Percentiles rank a stretch among this genome's conserved stretches.
Conservation (phyloP, 2,113 vertebrate species). For the Fregata magnificens region DNA sequence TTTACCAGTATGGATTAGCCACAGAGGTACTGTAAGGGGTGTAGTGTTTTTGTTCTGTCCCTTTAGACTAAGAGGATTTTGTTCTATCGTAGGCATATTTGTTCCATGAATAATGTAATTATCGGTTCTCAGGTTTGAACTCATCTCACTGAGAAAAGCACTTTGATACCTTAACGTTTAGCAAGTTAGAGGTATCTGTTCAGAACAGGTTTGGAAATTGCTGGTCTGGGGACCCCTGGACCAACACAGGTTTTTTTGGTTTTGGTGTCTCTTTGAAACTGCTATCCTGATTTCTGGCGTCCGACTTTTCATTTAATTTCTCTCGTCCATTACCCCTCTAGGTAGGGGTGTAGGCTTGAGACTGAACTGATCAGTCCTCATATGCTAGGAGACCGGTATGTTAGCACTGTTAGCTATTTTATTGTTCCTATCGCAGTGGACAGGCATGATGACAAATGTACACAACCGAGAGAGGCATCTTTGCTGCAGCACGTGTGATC, state of each 20-base stretch:
- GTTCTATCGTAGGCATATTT: neutral
- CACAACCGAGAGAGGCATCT: neutral
- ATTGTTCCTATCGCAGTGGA: no score
- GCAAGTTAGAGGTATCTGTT: neutral
- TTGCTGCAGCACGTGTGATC: neutral
- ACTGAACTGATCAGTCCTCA: no score
- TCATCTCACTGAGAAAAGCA: neutral
- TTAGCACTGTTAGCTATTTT: no score
- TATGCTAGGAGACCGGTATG: neutral
- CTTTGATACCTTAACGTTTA: neutral
- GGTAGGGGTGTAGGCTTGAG: neutral
- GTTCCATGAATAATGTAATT: neutral
- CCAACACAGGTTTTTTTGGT: neutral
- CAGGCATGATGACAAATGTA: neutral
- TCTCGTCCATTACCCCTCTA: fast-evolving
- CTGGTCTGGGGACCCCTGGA: neutral
- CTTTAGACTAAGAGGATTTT: neutral
- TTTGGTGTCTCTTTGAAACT: neutral
- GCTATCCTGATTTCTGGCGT: neutral
- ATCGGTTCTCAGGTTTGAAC: neutral
- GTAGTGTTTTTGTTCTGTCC: neutral
- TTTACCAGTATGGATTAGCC: neutral
- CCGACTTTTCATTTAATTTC: neutral
- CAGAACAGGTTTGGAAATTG: neutral
- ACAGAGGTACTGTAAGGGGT: neutral